Evolutionary conservation across 2,888 invertebrate species (phyloP).

Genomic region (Callosobruchus maculatus): DNA sequence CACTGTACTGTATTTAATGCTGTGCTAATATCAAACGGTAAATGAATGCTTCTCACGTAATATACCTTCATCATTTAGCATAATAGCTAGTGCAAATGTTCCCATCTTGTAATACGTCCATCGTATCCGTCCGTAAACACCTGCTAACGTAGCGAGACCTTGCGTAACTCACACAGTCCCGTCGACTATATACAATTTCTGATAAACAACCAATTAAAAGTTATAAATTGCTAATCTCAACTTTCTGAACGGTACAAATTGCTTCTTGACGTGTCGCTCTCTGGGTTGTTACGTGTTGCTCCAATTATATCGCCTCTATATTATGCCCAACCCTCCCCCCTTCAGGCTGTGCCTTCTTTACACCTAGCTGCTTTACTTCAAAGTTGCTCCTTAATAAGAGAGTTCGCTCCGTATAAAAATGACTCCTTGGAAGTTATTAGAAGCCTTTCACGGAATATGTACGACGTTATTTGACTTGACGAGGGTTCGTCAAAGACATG

Average conservation of each 20-base stretch:
- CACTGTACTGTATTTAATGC: too few relatives aligned
- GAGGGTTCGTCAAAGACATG: background rate
- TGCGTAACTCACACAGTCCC: background rate
- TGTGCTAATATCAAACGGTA: background rate
- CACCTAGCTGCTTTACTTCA: background rate
- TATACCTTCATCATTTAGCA: background rate
- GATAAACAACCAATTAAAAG: conserved; percentile 11
- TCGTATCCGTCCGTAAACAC: background rate
- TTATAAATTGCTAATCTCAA: conserved; percentile 7
- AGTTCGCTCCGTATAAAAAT: background rate
- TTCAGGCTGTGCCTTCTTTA: background rate
- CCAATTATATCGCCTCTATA: background rate
- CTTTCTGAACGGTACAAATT: conserved; percentile 1
- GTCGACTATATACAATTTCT: conserved; percentile 4
- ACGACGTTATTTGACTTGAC: background rate
- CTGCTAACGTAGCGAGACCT: background rate
- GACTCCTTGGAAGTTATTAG: background rate
- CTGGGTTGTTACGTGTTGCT: background rate
- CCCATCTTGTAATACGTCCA: background rate
- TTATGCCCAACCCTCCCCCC: background rate
- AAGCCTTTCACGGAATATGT: background rate
- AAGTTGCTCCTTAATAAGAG: background rate
- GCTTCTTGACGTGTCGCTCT: background rate
- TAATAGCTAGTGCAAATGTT: background rate
- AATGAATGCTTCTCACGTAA: background rate